Evolutionary conservation across 2,888 invertebrate species (phyloP), one percentile per base, ranked within the genome.

Genomic region (Tenodera sinensis): DNA sequence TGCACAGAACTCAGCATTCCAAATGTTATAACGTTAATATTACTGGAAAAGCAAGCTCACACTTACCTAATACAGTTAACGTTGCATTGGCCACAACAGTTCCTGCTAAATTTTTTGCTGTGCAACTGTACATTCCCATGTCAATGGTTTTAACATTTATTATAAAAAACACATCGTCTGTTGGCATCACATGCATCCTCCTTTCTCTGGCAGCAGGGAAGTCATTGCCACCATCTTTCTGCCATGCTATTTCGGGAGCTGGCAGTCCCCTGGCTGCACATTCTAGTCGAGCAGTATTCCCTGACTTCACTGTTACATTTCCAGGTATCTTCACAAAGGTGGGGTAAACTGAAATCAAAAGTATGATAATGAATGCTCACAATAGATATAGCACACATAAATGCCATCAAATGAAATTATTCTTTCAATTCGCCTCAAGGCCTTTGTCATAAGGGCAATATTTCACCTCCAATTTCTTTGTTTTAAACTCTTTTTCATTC

Each of bases 181-280:
- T 96, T 0, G 98, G 97, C 95, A 98, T 97, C 85, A 98, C 97
- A 93, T 97, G 97, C 96, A 99, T 97, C 82, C 99, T 95, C 84
- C 98, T 95, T 93, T 99, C 98, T 91, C 97, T 95, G 14, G 99
- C 99, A 8, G 99, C 99, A 12, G 98, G 98, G 93, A 99, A 99
- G 92, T 98, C 97, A 92, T 97, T 97, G 0, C 97, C 98, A n/a
- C 97, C 98, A 93, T 97, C 98, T 93, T 98, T 98, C 92, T 97
- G 97, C 96, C 98, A 97, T 0, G 97, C 96, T 91, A 98, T 97
- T 93, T 97, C 97, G 28, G 99, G 99, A 87, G 95, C 94, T 0
- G 99, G 98, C 92, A 97, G 97, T 1, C 98, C 99, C 90, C 95
- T 95, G 3, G 98, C 99, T 25, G 98, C 97, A 94, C 99, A 99